Evolutionary conservation across 2,888 invertebrate species (phyloP).

Genomic region (Dynastes hyllus): DNA sequence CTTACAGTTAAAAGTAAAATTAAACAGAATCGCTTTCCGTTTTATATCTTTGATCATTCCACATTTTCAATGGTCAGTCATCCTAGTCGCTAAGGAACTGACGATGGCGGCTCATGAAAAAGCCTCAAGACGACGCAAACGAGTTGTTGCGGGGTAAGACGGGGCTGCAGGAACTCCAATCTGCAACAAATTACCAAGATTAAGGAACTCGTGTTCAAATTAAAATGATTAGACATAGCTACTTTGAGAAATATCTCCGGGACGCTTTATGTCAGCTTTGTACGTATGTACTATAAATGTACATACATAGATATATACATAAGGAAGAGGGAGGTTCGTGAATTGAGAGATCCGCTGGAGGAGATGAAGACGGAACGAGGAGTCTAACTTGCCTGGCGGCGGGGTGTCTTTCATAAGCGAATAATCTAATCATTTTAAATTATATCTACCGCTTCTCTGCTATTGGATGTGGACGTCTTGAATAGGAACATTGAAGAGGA

Average conservation of each 20-base stretch:
- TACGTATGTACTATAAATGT: neutral
- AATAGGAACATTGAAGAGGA: constrained; percentile 35
- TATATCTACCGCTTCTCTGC: constrained; percentile 48
- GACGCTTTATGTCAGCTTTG: constrained; percentile 26
- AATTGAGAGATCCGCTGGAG: neutral
- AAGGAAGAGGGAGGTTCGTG: neutral
- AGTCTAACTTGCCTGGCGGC: neutral
- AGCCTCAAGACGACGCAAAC: constrained; percentile 1
- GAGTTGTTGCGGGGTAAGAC: constrained; percentile 8
- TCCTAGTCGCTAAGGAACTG: constrained; percentile 11
- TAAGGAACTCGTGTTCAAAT: constrained; percentile 54
- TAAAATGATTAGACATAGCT: constrained; percentile 54
- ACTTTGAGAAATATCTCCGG: constrained; percentile 48
- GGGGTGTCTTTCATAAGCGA: constrained; percentile 50
- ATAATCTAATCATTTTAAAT: constrained; percentile 54
- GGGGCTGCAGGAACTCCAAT: constrained; percentile 39
- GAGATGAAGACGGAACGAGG: neutral
- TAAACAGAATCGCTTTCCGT: constrained; percentile 66
- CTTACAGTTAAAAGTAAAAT: constrained; percentile 56
- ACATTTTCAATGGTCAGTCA: constrained; percentile 1
- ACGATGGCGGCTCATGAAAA: neutral
- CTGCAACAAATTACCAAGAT: constrained; percentile 57
- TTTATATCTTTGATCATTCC: constrained; percentile 67
- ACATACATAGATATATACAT: neutral
- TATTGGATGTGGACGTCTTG: constrained; percentile 37